These are phyloP conservation scores for Cephus cinctus DNA, from an alignment of 1,140 invertebrate species.

Conservation along the genomic window DNA sequence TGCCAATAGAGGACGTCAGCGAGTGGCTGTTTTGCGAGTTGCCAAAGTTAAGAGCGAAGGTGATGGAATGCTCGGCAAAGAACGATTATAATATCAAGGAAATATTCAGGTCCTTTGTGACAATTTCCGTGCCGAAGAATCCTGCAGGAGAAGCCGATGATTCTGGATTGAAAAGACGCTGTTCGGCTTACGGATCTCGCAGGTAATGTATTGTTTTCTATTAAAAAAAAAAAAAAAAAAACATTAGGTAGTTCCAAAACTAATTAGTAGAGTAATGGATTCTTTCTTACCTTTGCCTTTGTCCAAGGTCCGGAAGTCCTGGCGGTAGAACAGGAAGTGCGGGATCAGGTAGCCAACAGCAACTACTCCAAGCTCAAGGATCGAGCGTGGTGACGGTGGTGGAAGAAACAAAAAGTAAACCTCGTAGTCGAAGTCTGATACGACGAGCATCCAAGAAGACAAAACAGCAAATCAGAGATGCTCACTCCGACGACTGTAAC, in stretches of 20 bases:
- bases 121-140: constrained; percentile 62
- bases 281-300: not conserved
- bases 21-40: constrained; percentile 79
- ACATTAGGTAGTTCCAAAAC: not conserved
- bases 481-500: constrained; percentile 69
- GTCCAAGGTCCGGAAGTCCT: constrained; percentile 41
- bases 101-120: constrained; percentile 71
- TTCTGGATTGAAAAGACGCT: constrained; percentile 68
- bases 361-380: constrained; percentile 46
- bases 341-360: constrained; percentile 27
- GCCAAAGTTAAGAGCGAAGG: constrained; percentile 72
- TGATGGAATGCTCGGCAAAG: constrained; percentile 81
- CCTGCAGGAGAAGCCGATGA: constrained; percentile 60
- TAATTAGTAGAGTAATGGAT: not conserved
- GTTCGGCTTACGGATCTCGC: constrained; percentile 67
- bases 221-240: constrained; percentile 1
- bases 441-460: constrained; percentile 75
- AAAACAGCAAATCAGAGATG: constrained; percentile 74
- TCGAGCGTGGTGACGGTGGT: constrained; percentile 42
- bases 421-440: constrained; percentile 73
- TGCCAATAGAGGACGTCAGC: constrained; percentile 73
- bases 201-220: constrained; percentile 39
- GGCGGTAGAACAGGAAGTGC: constrained; percentile 20
- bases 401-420: constrained; percentile 59
- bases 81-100: constrained; percentile 77